Percentiles rank a stretch among this genome's conserved stretches.
phyloP scores from a whole-genome alignment of 2,113 vertebrate genomes.

The Diadophis punctatus region DNA sequence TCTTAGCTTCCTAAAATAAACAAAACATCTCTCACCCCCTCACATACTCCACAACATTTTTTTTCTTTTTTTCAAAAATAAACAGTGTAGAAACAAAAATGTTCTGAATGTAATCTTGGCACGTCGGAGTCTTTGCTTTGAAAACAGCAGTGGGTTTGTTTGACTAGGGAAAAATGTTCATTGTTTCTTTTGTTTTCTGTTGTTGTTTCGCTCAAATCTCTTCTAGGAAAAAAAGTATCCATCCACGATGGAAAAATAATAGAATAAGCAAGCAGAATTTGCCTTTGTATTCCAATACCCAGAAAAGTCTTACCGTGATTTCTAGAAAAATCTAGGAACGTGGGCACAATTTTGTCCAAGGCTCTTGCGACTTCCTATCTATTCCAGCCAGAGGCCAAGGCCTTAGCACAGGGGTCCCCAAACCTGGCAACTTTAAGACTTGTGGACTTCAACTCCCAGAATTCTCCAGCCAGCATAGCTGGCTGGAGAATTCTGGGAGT shows the following conservation, averaged over 20 bases:
- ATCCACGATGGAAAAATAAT: not conserved
- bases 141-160: not conserved
- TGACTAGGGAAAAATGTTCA: not conserved
- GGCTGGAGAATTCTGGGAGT: not conserved
- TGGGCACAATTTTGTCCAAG: too few species aligned
- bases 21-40: not conserved
- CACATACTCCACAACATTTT: not conserved
- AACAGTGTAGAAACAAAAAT: conserved; percentile 23
- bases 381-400: not conserved
- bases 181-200: not conserved
- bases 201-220: not conserved
- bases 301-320: not conserved
- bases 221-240: conserved; percentile 8
- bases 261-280: not conserved
- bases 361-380: not conserved
- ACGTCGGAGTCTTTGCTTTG: not conserved
- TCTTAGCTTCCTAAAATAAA: conserved; percentile 40
- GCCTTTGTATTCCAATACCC: not conserved
- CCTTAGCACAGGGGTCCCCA: not conserved
- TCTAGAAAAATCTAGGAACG: not conserved
- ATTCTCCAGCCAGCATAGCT: not conserved
- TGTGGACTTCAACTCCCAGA: not conserved
- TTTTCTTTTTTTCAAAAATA: conserved; percentile 34
- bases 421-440: not conserved
- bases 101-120: not conserved